Evolutionary conservation across 1,140 invertebrate species (phyloP), one percentile per base, ranked within the genome.

Genomic region (Ephestia elutella): DNA sequence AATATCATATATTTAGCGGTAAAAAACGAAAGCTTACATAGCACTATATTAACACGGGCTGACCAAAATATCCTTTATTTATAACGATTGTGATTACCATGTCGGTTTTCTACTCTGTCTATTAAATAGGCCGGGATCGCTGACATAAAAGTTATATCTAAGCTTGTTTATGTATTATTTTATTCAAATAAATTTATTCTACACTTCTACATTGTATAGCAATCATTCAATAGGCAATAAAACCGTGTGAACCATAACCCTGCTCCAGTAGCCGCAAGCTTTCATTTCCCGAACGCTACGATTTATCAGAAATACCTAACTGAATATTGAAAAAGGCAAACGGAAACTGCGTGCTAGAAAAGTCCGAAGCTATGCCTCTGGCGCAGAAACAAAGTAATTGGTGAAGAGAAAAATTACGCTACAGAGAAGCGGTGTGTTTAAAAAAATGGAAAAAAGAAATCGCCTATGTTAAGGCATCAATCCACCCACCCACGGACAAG

Each of bases 341-440:
- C 56, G 19, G 59, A 57, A 61, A 63, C 30, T 54, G 58, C 58
- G 58, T 56, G 50, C 60, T 59, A 62, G 59, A 63, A 63, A 54
- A 60, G 51, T 60, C 55, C 60, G 59, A 38, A 62, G 65, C 68
- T 63, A 68, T 70, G 68, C 57, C 70, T 73, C 57, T 69, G 62
- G 65, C 54, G 54, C 59, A 73, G 63, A 72, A 70, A 75, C 73
- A 79, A 73, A 75, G 71, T 72, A 76, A 71, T 74, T 71, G 65
- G 64, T 65, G 70, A 70, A 56, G 60, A 74, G 67, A 73, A 74
- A 79, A 76, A 79, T 71, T 76, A 73, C 70, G 59, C 51, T 60
- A 57, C 59, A 67, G 58, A 51, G 67, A 66, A 68, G 63, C 62
- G 66, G 66, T 54, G 63, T 66, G 63, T 70, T 65, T 70, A 65